A percentile compares a stretch with the other conserved stretches of the same genome.
phyloP scores from a whole-genome alignment of 2,797 vertebrate genomes.

The Pseudochirops cupreus region DNA sequence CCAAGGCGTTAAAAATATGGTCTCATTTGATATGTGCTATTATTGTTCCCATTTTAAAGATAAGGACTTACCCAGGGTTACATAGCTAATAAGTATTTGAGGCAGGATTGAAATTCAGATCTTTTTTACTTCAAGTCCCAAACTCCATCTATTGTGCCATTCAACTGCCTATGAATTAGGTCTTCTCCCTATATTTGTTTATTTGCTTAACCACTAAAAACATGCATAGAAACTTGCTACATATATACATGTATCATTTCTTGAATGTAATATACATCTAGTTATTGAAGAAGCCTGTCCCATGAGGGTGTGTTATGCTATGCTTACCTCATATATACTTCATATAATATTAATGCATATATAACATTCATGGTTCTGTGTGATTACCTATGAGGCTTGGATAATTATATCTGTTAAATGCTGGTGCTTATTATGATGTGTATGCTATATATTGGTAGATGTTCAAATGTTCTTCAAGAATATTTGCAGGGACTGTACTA shows the following conservation, averaged over 20 bases:
- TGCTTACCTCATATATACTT: neutral
- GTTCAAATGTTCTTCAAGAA: neutral
- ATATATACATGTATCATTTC: neutral
- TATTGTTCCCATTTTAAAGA: neutral
- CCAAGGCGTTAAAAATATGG: neutral
- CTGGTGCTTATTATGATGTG: neutral
- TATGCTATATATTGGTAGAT: neutral
- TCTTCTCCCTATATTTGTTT: no score
- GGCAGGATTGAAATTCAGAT: neutral
- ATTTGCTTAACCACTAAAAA: neutral
- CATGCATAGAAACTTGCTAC: neutral
- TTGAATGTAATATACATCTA: no score
- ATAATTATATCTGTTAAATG: neutral
- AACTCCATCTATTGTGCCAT: neutral
- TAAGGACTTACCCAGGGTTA: neutral
- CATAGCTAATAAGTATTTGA: neutral
- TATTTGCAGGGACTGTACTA: neutral
- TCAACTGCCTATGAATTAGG: neutral
- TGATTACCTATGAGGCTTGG: neutral
- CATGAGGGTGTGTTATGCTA: neutral
- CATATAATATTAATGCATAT: neutral
- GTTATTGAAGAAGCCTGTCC: neutral
- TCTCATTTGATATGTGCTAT: neutral
- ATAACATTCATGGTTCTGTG: neutral
- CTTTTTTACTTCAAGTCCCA: neutral